Percentiles rank a stretch among this genome's conserved stretches.
These are phyloP conservation scores for Coregonus ussuriensis DNA, from an alignment of 2,797 vertebrate species.

Conservation along the genomic window DNA sequence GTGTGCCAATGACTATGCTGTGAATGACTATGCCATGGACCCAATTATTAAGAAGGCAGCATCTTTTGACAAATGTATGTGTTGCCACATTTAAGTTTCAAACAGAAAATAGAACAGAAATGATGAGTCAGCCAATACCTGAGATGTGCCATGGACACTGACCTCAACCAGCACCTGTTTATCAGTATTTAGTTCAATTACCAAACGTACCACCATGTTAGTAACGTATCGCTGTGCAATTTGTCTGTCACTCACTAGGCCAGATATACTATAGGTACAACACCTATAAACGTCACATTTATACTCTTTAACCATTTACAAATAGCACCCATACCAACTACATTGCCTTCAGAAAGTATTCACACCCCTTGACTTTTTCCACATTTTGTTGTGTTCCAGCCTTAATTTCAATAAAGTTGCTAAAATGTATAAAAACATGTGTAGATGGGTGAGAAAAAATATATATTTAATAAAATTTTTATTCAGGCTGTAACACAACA, in stretches of 20 bases:
- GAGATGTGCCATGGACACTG: conserved; percentile 38
- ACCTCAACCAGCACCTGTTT: conserved; percentile 19
- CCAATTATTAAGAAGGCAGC: conserved; percentile 1
- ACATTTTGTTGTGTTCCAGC: too few species aligned
- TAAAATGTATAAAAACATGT: too few species aligned
- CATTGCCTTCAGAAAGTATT: neutral
- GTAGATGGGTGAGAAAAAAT: too few species aligned
- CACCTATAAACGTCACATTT: neutral
- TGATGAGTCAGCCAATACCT: conserved; percentile 46
- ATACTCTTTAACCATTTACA: conserved; percentile 4
- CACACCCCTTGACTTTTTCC: too few species aligned
- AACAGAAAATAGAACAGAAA: conserved; percentile 22
- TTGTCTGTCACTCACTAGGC: conserved; percentile 13
- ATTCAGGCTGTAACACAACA: too few species aligned
- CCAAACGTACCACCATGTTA: conserved; percentile 8
- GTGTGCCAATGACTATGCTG: neutral
- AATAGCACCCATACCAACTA: conserved; percentile 22
- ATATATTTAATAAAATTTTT: too few species aligned
- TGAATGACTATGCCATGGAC: neutral
- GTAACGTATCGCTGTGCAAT: conserved; percentile 3
- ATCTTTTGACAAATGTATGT: neutral
- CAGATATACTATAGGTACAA: neutral
- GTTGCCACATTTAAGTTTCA: neutral
- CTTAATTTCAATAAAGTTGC: too few species aligned
- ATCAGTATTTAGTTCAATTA: conserved; percentile 9